Conservation (phyloP, 2,113 vertebrate species). For the Cyanocitta stelleri region DNA sequence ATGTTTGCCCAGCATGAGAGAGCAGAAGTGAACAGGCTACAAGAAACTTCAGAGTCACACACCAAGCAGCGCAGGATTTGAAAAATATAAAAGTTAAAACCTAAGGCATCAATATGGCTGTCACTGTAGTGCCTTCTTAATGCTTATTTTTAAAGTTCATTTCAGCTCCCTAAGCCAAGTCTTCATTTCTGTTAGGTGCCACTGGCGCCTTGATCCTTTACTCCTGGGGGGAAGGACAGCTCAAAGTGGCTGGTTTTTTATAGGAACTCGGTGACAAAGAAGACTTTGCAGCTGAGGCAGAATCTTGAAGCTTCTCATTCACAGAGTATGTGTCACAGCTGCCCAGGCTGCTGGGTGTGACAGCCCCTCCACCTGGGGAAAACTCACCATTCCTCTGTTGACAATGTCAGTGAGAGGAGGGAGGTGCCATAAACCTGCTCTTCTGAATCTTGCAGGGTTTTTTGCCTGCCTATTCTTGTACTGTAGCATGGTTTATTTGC, state of each 20-base stretch:
- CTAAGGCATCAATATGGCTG: too few species aligned
- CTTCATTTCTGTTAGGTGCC: not conserved
- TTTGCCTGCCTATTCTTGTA: not conserved
- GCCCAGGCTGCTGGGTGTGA: not conserved
- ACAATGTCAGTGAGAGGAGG: not conserved
- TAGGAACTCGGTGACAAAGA: not conserved
- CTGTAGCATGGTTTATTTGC: not conserved
- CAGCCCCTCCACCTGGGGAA: not conserved
- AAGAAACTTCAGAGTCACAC: too few species aligned
- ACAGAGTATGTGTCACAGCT: fast-evolving
- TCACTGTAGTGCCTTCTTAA: not conserved
- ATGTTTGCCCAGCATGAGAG: too few species aligned
- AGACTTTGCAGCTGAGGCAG: not conserved
- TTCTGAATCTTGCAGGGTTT: not conserved
- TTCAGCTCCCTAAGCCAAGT: not conserved
- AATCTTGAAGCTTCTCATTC: not conserved
- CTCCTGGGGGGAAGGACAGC: not conserved
- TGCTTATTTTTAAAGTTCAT: not conserved
- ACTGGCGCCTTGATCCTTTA: not conserved
- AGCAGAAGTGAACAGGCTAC: too few species aligned
- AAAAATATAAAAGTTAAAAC: too few species aligned
- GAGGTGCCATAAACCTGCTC: not conserved
- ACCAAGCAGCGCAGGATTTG: too few species aligned
- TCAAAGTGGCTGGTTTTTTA: not conserved
- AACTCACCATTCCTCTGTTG: not conserved